These are phyloP conservation scores for Thumatha senex DNA, from an alignment of 2,888 invertebrate species.

Conservation along the genomic window DNA sequence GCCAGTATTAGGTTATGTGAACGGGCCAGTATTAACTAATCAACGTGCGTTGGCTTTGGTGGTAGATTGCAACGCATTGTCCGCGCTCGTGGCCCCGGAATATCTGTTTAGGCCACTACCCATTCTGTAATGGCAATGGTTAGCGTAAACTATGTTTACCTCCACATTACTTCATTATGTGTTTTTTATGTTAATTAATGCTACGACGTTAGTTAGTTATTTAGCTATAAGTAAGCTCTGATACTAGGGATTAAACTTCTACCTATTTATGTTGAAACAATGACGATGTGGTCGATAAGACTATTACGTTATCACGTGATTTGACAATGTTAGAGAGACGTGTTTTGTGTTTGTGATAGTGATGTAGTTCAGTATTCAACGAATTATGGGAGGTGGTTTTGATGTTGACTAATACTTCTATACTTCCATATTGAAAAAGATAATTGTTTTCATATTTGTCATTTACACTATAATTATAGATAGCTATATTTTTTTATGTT, in stretches of 20 bases:
- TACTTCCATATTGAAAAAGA: too few relatives aligned
- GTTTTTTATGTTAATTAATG: conserved; percentile 48
- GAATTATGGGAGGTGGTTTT: too few relatives aligned
- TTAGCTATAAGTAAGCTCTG: conserved; percentile 11
- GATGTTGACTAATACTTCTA: too few relatives aligned
- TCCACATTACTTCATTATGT: conserved; percentile 57
- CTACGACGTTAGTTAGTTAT: conserved; percentile 17
- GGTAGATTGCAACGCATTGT: conserved; percentile 80
- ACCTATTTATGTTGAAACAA: conserved; percentile 6
- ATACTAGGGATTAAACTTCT: conserved; percentile 9
- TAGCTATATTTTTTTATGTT: too few relatives aligned
- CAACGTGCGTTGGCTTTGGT: conserved; percentile 77
- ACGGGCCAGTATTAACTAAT: conserved; percentile 79
- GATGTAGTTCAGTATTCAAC: too few relatives aligned
- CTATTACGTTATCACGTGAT: not conserved
- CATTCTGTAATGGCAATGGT: conserved; percentile 75
- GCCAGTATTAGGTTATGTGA: conserved; percentile 72
- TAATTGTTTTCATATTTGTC: too few relatives aligned
- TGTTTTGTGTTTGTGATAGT: not conserved
- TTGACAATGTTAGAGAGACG: not conserved
- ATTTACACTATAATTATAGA: too few relatives aligned
- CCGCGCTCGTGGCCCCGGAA: conserved; percentile 78
- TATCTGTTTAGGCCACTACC: conserved; percentile 82
- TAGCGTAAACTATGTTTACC: conserved; percentile 67
- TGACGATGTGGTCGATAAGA: conserved; percentile 6